Percentiles rank a stretch among this genome's conserved stretches.
Evolutionary conservation across 2,113 vertebrate genomes (phyloP).

Genomic region (Eurystomus gularis): DNA sequence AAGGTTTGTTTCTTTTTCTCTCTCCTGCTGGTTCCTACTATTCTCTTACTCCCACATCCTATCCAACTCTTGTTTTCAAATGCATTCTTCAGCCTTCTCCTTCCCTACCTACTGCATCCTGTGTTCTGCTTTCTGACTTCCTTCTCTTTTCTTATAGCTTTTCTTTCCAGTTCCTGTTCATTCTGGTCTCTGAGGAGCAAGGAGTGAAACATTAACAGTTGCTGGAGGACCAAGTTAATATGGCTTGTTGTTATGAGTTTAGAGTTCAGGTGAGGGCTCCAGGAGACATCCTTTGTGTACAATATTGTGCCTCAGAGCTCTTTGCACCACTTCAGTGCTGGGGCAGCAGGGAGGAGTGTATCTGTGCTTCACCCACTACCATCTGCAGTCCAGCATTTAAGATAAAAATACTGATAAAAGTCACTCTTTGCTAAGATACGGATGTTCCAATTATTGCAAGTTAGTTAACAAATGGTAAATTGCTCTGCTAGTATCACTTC

Average conservation of each 20-base stretch:
- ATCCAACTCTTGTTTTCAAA: slow-evolving; percentile 3
- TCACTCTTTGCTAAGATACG: background rate
- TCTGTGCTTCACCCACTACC: background rate
- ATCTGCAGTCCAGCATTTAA: background rate
- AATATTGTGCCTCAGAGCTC: accelerated
- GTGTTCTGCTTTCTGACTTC: slow-evolving; percentile 46
- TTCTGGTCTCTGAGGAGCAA: background rate
- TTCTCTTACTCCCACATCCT: slow-evolving; percentile 50
- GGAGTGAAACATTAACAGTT: slow-evolving; percentile 5
- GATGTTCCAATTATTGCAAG: background rate
- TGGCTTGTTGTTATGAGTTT: background rate
- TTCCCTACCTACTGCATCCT: slow-evolving; percentile 58
- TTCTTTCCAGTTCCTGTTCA: slow-evolving; percentile 26
- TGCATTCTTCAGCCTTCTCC: slow-evolving; percentile 40
- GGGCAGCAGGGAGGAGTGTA: background rate
- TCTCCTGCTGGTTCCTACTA: slow-evolving; percentile 32
- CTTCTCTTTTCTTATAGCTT: slow-evolving; percentile 29
- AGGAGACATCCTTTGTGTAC: background rate
- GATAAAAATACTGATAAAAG: background rate
- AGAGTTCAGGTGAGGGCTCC: background rate
- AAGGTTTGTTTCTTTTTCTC: slow-evolving; percentile 56
- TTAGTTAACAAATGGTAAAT: background rate
- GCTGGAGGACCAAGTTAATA: background rate
- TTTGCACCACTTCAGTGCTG: background rate
- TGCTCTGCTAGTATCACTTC: background rate